Conservation (phyloP, 2,888 invertebrate genomes). For the Conops quadrifasciatus region DNA sequence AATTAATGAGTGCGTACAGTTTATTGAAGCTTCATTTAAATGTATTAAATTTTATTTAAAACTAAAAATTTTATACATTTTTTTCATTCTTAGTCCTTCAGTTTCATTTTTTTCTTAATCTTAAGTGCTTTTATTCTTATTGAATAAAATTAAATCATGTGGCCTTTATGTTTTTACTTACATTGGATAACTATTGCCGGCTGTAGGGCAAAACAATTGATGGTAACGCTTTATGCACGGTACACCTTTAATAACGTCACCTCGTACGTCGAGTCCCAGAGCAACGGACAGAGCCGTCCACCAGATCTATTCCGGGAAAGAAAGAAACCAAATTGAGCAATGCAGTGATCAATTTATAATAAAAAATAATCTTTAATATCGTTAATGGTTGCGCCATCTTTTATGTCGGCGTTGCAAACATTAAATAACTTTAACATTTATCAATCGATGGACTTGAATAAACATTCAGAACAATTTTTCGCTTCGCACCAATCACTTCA, state of each 20-base stretch:
- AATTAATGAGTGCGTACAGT: neutral
- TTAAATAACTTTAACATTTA: too few species aligned
- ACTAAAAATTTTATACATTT: neutral
- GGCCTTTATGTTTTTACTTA: slow-evolving; percentile 67
- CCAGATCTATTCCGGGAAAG: slow-evolving; percentile 72
- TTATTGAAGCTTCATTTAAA: too few species aligned
- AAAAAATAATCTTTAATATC: too few species aligned
- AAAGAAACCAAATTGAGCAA: neutral
- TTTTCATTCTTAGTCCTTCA: neutral
- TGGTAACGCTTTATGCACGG: slow-evolving; percentile 90
- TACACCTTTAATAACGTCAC: slow-evolving; percentile 86
- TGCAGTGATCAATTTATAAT: too few species aligned
- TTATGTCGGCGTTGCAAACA: too few species aligned
- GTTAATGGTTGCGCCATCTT: too few species aligned
- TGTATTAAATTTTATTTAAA: neutral
- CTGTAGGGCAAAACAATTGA: slow-evolving; percentile 90
- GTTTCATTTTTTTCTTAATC: too few species aligned
- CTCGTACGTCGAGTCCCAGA: slow-evolving; percentile 84
- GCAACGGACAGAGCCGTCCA: slow-evolving; percentile 91
- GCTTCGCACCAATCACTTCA: too few species aligned
- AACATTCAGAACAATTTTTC: too few species aligned
- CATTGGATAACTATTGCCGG: slow-evolving; percentile 91
- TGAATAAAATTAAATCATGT: too few species aligned
- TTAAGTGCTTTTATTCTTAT: too few species aligned
- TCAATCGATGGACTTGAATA: too few species aligned